Percentiles rank a stretch among this genome's conserved stretches.
Conservation (phyloP, 2,888 invertebrate species). For the Dasypolia templi region DNA sequence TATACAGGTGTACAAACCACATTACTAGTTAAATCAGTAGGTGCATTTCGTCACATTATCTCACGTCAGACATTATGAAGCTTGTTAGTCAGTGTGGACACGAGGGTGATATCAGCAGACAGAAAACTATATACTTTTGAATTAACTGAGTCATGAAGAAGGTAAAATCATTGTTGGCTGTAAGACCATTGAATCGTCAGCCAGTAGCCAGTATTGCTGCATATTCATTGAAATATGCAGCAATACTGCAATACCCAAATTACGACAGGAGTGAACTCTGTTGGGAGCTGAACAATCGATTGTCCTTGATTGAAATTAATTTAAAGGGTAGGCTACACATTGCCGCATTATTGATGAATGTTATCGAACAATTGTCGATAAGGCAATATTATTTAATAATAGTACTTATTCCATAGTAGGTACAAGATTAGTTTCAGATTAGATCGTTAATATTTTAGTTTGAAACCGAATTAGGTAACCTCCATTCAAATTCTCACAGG, state of each 20-base stretch:
- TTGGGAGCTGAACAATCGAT: not conserved
- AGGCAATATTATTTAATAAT: not conserved
- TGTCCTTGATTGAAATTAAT: not conserved
- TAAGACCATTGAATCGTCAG: not conserved
- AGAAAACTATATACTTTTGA: not conserved
- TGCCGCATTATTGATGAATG: not conserved
- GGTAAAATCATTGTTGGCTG: not conserved
- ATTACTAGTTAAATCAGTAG: not conserved
- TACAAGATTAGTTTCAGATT: not conserved
- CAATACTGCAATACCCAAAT: no score
- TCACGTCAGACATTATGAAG: not conserved
- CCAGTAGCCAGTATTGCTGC: not conserved
- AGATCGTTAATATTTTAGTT: not conserved
- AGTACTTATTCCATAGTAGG: not conserved
- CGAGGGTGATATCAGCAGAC: not conserved
- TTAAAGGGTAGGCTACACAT: no score
- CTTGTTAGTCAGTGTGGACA: not conserved
- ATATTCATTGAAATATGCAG: not conserved
- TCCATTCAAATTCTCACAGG: not conserved
- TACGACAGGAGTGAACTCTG: not conserved
- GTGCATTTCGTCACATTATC: not conserved
- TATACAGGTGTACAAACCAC: not conserved
- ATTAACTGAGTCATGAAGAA: no score
- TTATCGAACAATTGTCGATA: not conserved
- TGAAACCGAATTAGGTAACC: not conserved